Base-by-base conservation (phyloP, 2,797 vertebrate genomes). In the Synanceia verrucosa region DNA sequence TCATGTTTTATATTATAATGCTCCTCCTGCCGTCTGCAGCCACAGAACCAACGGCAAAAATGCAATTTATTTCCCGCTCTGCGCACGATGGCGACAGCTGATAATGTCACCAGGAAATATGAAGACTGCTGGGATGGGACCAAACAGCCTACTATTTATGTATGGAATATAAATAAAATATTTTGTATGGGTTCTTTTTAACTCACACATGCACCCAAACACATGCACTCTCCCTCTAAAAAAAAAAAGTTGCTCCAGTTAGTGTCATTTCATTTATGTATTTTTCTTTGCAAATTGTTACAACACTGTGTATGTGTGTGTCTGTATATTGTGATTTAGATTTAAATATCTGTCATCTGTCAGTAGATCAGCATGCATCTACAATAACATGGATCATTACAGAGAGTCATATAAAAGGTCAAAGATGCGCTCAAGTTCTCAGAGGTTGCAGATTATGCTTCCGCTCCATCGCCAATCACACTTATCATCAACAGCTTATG, bases 1-100 rank as follows among this genome's bases (percentile, higher is more conserved):
- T 94, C 93, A 94, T 93, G 92, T 94, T 94, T 94, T 94, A 94
- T 94, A 94, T 94, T 94, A 92, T 93, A 93, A 90, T 94, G 88
- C 91, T 93, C 81, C 89, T 93, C 89, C 88, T 89, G 89, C 88
- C 70, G 84, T 89, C 90, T 91, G 82, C 88, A 90, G 90, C 91
- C 88, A 85, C 85, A 88, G 85, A 94, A 92, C 91, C 91, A 86
- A 82, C 72, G 71, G 90, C 89, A 86, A 90, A 94, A 94, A 94
- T 91, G 93, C 91, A 94, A 95, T 95, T 95, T 95, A 94, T 93
- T 95, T 93, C 92, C 87, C 70, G 86, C 88, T 85, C 89, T 83
- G 91, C 91, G 89, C 90, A 89, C 82, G 93, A 95, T 94, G 92
- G 91, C 86, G 87, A 92, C 89, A 89, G 84, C 93, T 92, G 94